Evolutionary conservation across 2,888 invertebrate genomes (phyloP).

Genomic region (Cheilosia scutellata): DNA sequence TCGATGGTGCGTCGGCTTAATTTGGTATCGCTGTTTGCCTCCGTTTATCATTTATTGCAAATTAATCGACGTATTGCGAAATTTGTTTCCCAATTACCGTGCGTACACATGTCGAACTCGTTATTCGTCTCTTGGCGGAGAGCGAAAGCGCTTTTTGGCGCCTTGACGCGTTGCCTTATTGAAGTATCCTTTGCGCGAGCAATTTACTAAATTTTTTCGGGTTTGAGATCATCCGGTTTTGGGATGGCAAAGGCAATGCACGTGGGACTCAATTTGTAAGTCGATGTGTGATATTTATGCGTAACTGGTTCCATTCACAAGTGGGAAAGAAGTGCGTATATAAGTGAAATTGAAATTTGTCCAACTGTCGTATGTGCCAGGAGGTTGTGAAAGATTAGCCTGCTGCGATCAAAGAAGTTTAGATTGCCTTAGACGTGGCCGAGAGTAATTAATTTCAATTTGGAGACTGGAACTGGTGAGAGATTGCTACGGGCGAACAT

Average conservation of each 20-base stretch:
- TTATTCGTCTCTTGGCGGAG: slow-evolving; percentile 55
- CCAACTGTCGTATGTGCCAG: slow-evolving; percentile 48
- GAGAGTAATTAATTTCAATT: slow-evolving; percentile 67
- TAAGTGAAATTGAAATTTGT: slow-evolving; percentile 74
- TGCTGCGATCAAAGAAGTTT: slow-evolving; percentile 27
- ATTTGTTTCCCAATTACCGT: slow-evolving; percentile 67
- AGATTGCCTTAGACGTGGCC: slow-evolving; percentile 45
- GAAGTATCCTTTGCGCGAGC: background rate
- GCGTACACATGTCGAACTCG: slow-evolving; percentile 71
- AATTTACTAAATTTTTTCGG: slow-evolving; percentile 66
- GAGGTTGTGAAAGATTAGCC: slow-evolving; percentile 6
- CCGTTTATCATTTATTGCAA: slow-evolving; percentile 72
- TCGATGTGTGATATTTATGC: slow-evolving; percentile 24
- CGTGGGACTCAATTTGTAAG: slow-evolving; percentile 60
- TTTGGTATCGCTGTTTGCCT: slow-evolving; percentile 56
- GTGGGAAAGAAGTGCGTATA: slow-evolving; percentile 46
- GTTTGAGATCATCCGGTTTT: slow-evolving; percentile 61
- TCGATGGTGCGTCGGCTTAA: slow-evolving; percentile 39
- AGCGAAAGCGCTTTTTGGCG: slow-evolving; percentile 75
- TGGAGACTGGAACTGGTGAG: slow-evolving; percentile 45
- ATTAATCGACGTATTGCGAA: slow-evolving; percentile 73
- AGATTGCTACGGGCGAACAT: slow-evolving; percentile 31
- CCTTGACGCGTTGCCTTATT: slow-evolving; percentile 40
- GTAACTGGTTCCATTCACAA: slow-evolving; percentile 52
- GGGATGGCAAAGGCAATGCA: slow-evolving; percentile 38